Evolutionary conservation across 2,888 invertebrate genomes (phyloP), one percentile per base, ranked within the genome.

Genomic region (Amorpha juglandis): DNA sequence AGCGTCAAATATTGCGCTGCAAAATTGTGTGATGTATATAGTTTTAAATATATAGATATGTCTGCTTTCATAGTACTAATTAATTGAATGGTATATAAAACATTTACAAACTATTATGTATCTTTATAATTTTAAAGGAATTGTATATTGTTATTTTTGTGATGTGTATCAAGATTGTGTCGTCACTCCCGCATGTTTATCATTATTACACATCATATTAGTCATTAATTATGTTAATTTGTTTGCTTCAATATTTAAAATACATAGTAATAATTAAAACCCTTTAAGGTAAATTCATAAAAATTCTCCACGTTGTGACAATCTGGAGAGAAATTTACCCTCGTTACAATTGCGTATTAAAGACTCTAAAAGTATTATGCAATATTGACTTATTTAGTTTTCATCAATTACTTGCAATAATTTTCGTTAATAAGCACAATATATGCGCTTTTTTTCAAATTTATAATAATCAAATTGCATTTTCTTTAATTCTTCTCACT

Each of bases 1-100:
- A 19, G 16, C 12, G 6, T 42, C 19, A 38, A n/a, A 55, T 42
- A 58, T 19, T 11, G 19, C 42, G 58, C 38, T 42, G 58, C 58
- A 19, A 42, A 42, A 35, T 38, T 55, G 6, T 58, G 58, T 58
- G 58, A 58, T 58, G 58, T 55, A 55, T 42, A 16, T 58, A 42
- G 3, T 19, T 33, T 58, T 42, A 58, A 47, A 27, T 35, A 33
- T 58, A 48, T 58, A 27, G 67, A 64, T 58, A 51, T 52, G 50
- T 51, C 19, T 58, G 38, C 4, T 19, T 58, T 58, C 19, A 58
- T 38, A 48, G 16, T 35, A 63, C 35, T 63, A 38, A 50, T 68
- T 38, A 71, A 73, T 66, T 76, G 68, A 68, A 58, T 72, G 76
- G 63, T 53, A 65, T 68, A 52, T 58, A 19, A 42, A 58, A 58